Percentiles rank a stretch among this genome's conserved stretches.
Conservation (phyloP, 2,888 invertebrate genomes). For the Ophion costatus region DNA sequence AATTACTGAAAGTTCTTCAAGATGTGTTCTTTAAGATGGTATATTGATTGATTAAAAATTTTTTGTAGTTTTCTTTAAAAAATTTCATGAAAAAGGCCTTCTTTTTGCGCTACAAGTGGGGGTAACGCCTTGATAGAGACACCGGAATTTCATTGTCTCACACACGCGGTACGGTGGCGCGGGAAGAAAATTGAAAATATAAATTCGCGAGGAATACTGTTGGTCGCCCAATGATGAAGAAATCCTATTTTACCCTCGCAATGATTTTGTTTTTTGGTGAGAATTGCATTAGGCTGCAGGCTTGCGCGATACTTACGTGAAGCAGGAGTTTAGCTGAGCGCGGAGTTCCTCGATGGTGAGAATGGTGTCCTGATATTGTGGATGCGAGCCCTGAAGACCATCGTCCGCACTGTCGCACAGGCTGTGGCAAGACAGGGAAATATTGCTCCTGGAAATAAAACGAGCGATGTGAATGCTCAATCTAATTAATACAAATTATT, state of each 20-base stretch:
- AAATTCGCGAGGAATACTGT: too few species aligned
- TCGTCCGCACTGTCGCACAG: conserved; percentile 78
- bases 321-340: conserved; percentile 89
- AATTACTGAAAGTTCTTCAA: too few species aligned
- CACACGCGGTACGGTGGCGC: too few species aligned
- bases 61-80: too few species aligned
- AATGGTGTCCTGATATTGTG: conserved; percentile 84
- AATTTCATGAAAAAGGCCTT: too few species aligned
- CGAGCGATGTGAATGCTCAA: not conserved
- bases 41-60: too few species aligned
- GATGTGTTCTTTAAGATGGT: too few species aligned
- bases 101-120: too few species aligned
- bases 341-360: conserved; percentile 90
- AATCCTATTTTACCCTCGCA: not conserved
- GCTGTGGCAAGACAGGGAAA: conserved; percentile 80
- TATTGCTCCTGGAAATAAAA: conserved; percentile 77
- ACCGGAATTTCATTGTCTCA: too few species aligned
- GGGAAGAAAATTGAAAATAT: too few species aligned
- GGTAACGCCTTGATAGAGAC: too few species aligned
- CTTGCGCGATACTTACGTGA: conserved; percentile 84
- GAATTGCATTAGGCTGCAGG: not conserved
- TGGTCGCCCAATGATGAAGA: not conserved
- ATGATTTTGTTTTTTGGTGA: not conserved
- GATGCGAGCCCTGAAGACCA: conserved; percentile 79
- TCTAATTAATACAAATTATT: not conserved